These are phyloP conservation scores for Callocephalon fimbriatum DNA, from an alignment of 2,113 vertebrate genomes.

Conservation along the genomic window DNA sequence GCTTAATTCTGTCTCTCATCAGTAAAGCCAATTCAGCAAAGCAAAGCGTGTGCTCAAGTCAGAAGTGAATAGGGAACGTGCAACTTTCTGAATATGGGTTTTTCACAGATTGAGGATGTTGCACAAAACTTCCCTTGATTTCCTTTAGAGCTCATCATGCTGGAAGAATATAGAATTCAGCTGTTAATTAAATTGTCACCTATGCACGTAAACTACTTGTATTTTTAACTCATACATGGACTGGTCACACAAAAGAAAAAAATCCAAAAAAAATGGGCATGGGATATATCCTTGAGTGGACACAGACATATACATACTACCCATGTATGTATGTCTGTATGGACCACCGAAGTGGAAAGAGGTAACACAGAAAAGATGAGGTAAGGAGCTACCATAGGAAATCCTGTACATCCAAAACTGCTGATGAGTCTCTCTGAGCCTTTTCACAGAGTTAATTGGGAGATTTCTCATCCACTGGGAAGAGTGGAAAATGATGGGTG, in stretches of 20 bases:
- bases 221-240: background rate
- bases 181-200: background rate
- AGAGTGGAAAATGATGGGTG: background rate
- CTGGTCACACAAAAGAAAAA: background rate
- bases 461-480: background rate
- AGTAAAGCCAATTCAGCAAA: slow-evolving; percentile 31
- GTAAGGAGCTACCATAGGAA: background rate
- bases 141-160: background rate
- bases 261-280: background rate
- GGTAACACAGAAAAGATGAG: background rate
- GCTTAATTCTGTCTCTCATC: background rate
- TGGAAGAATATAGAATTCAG: background rate
- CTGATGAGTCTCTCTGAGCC: background rate
- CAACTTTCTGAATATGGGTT: background rate
- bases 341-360: background rate
- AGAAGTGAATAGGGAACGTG: background rate
- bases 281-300: background rate
- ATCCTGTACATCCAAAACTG: background rate
- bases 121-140: background rate
- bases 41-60: background rate
- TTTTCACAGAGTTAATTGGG: background rate
- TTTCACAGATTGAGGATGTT: background rate
- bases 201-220: background rate
- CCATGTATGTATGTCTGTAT: background rate
- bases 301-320: background rate